Evolutionary conservation across 1,140 invertebrate genomes (phyloP), one percentile per base, ranked within the genome.

Genomic region (Zaprionus vittiger): DNA sequence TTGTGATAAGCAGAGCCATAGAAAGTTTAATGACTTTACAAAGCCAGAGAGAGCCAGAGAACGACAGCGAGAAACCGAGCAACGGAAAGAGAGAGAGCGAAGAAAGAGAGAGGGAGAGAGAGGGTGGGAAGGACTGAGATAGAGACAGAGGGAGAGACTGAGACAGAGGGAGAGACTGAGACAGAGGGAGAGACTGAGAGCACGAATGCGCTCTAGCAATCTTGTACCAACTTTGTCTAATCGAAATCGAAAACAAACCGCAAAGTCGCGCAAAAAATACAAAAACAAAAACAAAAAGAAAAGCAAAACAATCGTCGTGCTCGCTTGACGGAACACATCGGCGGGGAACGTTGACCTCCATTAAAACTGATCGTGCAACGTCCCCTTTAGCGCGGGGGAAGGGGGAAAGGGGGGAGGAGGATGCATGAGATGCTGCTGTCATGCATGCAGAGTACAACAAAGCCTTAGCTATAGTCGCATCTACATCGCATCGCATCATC

Each of bases 1-100:
- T 77, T 79, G 70, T 84, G 83, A 86, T 86, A 86, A 86, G 83
- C 73, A 41, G 26, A 55, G 56, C 37, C 68, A 80, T 65, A 83
- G 80, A 78, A 78, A 89, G 84, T 89, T 89, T 71, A 84, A 81
- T 84, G 83, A 83, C 84, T 71, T 54, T 17, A 52, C 17, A 73
- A 64, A 49, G 38, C 12, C 38, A 20, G 47, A 12, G 47, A 52
- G 34, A 34, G 63, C 5, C 28, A 54, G 17, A 37, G 61, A 34
- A 47, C 41, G 9, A 6, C 6, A 34, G 31, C 31, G 20, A 59
- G 31, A 60, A 2, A 7, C 9, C 26, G 6, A 6, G 26, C 26
- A 17, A 44, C 31, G 22, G 17, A 20, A 6, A 22, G 31, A 22
- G n/a, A 52, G 20, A 26, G 4, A 22, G 28, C 28, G 28, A 31